These are phyloP conservation scores for Holotrichia oblita DNA, from an alignment of 1,140 invertebrate species.

Conservation along the genomic window DNA sequence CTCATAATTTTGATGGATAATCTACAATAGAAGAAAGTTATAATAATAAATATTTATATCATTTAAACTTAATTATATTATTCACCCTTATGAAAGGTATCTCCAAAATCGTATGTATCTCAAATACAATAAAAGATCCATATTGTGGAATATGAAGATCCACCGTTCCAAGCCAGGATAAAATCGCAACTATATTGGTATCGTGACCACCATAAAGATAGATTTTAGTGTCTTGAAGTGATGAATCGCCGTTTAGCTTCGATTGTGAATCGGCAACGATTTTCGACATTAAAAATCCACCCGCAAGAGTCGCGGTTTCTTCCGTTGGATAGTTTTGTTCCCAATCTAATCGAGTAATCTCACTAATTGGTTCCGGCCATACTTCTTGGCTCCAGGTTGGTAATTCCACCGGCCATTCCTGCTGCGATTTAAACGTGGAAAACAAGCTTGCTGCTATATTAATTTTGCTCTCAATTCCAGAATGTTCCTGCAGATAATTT, in stretches of 20 bases:
- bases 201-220: slow-evolving; percentile 54
- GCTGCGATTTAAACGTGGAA: slow-evolving; percentile 7
- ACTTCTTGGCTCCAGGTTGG: background rate
- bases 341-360: background rate
- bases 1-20: slow-evolving; percentile 11
- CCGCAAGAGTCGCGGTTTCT: background rate
- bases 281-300: slow-evolving; percentile 47
- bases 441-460: background rate
- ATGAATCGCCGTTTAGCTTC: slow-evolving; percentile 39
- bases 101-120: slow-evolving; percentile 47
- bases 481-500: background rate
- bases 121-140: slow-evolving; percentile 49
- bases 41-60: background rate
- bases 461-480: background rate
- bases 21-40: background rate
- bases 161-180: slow-evolving; percentile 46
- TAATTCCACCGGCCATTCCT: background rate
- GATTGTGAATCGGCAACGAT: slow-evolving; percentile 49
- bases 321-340: background rate
- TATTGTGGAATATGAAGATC: slow-evolving; percentile 50
- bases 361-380: background rate
- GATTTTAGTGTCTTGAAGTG: slow-evolving; percentile 45
- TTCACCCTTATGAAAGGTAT: background rate
- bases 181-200: slow-evolving; percentile 47
- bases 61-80: background rate